Evolutionary conservation across 2,113 vertebrate genomes (phyloP).

Genomic region (Cacatua alba): DNA sequence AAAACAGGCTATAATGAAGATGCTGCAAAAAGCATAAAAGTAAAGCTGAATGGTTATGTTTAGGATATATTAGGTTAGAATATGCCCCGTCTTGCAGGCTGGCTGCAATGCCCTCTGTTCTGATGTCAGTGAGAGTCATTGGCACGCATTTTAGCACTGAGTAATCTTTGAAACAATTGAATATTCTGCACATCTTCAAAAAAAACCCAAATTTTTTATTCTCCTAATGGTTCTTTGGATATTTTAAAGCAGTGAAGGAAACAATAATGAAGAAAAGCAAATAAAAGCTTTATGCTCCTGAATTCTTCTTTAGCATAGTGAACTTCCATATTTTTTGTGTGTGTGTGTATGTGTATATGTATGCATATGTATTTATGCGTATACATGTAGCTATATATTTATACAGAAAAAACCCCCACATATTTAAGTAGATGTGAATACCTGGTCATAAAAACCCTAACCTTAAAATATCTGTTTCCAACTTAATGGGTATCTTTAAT

Average conservation of each 20-base stretch:
- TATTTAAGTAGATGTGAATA: not conserved
- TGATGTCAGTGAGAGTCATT: not conserved
- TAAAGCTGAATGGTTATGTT: not conserved
- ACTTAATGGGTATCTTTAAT: rapidly evolving
- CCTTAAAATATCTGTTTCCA: not conserved
- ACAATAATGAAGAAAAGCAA: not conserved
- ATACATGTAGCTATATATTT: rapidly evolving
- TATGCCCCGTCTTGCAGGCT: not conserved
- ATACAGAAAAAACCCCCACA: rapidly evolving
- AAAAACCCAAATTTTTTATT: not conserved
- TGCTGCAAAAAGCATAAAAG: not conserved
- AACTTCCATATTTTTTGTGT: not conserved
- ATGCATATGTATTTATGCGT: not conserved
- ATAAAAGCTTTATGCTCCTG: not conserved
- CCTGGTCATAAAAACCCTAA: rapidly evolving
- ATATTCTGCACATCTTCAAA: not conserved
- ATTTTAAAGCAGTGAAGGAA: not conserved
- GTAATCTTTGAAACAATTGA: not conserved
- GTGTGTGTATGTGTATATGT: not conserved
- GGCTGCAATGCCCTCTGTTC: not conserved
- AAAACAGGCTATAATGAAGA: not conserved
- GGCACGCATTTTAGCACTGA: not conserved
- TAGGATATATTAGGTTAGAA: not conserved
- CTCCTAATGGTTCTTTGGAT: not conserved
- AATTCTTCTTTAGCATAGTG: not conserved